phyloP scores from a whole-genome alignment of 2,113 vertebrate species.

The Dicerorhinus sumatrensis region DNA sequence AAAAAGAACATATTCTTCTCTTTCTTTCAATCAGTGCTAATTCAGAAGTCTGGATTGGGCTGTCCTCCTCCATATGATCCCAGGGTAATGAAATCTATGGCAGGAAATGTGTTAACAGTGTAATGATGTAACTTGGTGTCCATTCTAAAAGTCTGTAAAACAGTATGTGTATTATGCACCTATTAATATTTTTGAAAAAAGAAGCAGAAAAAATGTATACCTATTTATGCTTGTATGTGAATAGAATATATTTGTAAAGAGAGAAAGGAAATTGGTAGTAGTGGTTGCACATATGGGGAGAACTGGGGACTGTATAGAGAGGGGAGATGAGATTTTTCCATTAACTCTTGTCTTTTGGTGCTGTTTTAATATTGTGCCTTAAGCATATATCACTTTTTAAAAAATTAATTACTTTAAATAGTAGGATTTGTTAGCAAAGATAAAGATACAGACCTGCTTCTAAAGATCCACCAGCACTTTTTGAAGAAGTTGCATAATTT shows the following conservation, averaged over 20 bases:
- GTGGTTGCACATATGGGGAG: fast-evolving
- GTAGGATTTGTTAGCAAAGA: neutral
- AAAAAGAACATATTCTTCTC: neutral
- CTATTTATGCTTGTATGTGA: neutral
- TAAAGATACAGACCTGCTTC: neutral
- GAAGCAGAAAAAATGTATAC: neutral
- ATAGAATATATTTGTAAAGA: neutral
- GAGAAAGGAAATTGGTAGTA: neutral
- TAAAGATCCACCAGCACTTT: neutral
- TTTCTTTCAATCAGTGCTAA: neutral
- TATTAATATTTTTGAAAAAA: neutral
- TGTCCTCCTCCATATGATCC: neutral
- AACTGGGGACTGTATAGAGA: neutral
- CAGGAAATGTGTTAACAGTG: neutral
- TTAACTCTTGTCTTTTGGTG: neutral
- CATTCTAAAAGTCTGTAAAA: neutral
- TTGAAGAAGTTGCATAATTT: neutral
- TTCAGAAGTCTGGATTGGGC: neutral
- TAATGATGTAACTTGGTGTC: neutral
- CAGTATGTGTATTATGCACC: neutral
- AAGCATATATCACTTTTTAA: neutral
- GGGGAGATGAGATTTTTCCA: neutral
- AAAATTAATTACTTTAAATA: conserved; percentile 19
- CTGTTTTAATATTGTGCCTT: neutral
- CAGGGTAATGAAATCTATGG: neutral